Evolutionary conservation across 2,888 invertebrate genomes (phyloP).

Genomic region (Sinotaia quadrata): DNA sequence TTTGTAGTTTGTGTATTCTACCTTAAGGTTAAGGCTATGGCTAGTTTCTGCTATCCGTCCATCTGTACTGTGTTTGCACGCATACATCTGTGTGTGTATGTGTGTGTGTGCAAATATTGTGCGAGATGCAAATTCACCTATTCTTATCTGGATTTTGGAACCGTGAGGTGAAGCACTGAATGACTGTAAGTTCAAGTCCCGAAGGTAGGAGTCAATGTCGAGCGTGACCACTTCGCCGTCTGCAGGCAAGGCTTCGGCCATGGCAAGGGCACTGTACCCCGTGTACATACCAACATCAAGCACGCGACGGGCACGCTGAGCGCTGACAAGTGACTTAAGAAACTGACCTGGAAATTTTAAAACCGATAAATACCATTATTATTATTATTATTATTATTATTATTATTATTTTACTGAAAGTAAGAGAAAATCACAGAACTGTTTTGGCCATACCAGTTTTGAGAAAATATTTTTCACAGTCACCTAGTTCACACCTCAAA

Average conservation of each 20-base stretch:
- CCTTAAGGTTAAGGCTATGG: no score
- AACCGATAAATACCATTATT: no score
- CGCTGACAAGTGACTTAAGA: slow-evolving; percentile 52
- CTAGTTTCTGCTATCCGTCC: no score
- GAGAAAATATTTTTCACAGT: no score
- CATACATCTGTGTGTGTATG: background rate
- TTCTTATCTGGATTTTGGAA: slow-evolving; percentile 46
- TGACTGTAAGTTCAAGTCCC: slow-evolving; percentile 38
- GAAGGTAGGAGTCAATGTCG: slow-evolving; percentile 50
- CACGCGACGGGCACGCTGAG: slow-evolving; percentile 48
- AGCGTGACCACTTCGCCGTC: slow-evolving; percentile 51
- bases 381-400: no score
- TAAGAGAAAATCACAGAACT: no score
- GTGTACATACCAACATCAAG: slow-evolving; percentile 60
- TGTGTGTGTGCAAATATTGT: background rate
- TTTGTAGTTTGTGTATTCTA: no score
- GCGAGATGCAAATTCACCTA: slow-evolving; percentile 37
- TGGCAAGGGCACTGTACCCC: slow-evolving; percentile 55
- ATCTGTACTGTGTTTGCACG: no score
- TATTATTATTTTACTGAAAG: no score
- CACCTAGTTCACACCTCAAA: no score
- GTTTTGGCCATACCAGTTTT: no score
- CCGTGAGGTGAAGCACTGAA: slow-evolving; percentile 47
- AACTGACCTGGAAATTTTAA: slow-evolving; percentile 52
- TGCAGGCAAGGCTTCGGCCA: slow-evolving; percentile 56